Base-by-base conservation (phyloP, 2,888 invertebrate genomes). In the Lydus trimaculatus region DNA sequence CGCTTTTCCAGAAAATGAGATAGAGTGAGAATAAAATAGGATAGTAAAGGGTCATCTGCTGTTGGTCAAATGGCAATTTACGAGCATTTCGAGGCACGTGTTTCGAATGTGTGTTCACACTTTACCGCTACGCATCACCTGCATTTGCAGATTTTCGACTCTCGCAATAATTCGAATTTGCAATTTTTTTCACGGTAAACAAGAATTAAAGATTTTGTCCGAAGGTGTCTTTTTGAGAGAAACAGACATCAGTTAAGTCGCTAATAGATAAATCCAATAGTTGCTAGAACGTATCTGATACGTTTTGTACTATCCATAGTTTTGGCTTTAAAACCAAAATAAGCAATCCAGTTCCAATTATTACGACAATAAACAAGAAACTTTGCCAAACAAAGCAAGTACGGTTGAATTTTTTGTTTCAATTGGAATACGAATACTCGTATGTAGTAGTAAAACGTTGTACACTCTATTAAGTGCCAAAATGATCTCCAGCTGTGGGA, bases 371-470 rank as follows among this genome's bases (percentile, higher is more conserved):
- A 78, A 78, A 78, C 77, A 75, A 68, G 74, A 75, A 75, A 77
- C 73, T 75, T 76, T 77, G 77, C 76, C 78, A 77, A 77, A 79
- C 78, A 79, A 79, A 74, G 76, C 56, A 15, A 72, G 56, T 67
- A 62, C 66, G 67, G 71, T 76, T 75, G 73, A 78, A 78, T 73
- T 68, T 69, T 43, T 75, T 69, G 76, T 56, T 28, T 56, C 56
- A 28, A 56, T 56, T 25, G 25, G 15, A 25, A 23, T 48, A 25
- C 13, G 20, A 25, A 52, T n/a, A n/a, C n/a, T n/a, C 17, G 2
- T 17, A 43, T 48, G n/a, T 25, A 8, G 23, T 56, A 56, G 25
- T 28, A 28, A 62, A 43, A 64, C 56, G 59, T 64, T 58, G 64
- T 33, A 43, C 25, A 59, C 65, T 60, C 65, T 65, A 65, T 65